Evolutionary conservation across 1,140 invertebrate genomes (phyloP), one percentile per base, ranked within the genome.

Genomic region (Meloidogyne hapla): DNA sequence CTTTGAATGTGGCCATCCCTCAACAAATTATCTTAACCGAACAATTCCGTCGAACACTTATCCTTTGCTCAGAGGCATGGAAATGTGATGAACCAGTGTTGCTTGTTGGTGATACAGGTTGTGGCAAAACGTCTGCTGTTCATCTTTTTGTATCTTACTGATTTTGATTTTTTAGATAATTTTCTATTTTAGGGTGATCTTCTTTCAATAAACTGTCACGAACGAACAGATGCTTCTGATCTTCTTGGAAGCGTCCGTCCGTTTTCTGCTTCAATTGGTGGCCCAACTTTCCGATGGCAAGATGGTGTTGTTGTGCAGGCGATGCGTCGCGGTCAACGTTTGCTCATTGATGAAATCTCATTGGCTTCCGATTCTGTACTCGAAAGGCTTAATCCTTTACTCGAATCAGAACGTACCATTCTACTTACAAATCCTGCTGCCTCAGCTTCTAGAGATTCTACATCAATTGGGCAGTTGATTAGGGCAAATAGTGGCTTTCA

Each of bases 271-370:
- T 45, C 45, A 26, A 18, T 38, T 13, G 12, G 5, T 5, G 80
- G 88, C 69, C 90, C 91, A 88, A 88, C 98, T 1, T 99, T 99
- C 88, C 95, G 98, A 88, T 99, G 97, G 97, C 91, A 93, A 1
- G 95, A 99, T 88, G 97, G 97, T 18, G 95, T 95, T 6, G 89
- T 99, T 21, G 92, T 99, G 67, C 89, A 91, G 71, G 92, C 96
- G 0, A 97, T 99, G 95, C 90, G 91, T 81, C 88, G 91, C 21
- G 96, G 96, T 0, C 90, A 69, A 90, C 61, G 95, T 77, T 96
- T 99, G 84, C 89, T 99, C 33, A 93, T 96, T 0, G 97, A 99
- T 89, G 97, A 99, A 91, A 99, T 99, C 81, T 99, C 97, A 3
- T 89, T 99, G 56, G 96, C 97, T 0, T 96, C 99, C 88, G 97